Conservation (phyloP, 2,797 vertebrate genomes). For the Anisognathus igniventris region DNA sequence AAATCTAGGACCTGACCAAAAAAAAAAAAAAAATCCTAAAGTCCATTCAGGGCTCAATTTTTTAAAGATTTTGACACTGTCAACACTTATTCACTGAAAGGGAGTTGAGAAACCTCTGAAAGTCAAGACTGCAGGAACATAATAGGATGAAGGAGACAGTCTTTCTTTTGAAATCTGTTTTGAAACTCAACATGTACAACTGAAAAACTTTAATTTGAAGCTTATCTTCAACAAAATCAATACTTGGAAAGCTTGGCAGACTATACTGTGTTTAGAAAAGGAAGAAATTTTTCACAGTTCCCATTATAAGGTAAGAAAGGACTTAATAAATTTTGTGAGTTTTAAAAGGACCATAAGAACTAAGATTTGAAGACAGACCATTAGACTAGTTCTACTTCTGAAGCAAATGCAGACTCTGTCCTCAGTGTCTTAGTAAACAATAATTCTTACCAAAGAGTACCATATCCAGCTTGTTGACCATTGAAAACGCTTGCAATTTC, state of each 20-base stretch:
- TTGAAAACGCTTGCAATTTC: background rate
- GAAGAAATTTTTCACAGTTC: background rate
- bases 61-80: background rate
- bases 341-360: background rate
- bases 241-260: background rate
- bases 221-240: slow-evolving; percentile 23
- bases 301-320: background rate
- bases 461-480: background rate
- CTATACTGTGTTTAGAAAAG: background rate
- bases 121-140: background rate
- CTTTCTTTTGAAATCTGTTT: background rate
- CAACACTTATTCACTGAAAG: background rate
- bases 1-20: background rate
- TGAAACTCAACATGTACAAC: background rate
- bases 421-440: background rate
- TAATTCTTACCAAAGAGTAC: background rate
- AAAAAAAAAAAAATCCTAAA: background rate
- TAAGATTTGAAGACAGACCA: background rate
- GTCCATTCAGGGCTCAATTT: background rate
- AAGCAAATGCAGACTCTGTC: background rate
- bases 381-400: background rate
- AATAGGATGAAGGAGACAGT: background rate
- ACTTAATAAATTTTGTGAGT: background rate
- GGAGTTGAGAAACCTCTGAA: background rate
- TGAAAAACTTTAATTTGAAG: slow-evolving; percentile 13